Evolutionary conservation across 1,140 invertebrate genomes (phyloP).

Genomic region (Formica exsecta): DNA sequence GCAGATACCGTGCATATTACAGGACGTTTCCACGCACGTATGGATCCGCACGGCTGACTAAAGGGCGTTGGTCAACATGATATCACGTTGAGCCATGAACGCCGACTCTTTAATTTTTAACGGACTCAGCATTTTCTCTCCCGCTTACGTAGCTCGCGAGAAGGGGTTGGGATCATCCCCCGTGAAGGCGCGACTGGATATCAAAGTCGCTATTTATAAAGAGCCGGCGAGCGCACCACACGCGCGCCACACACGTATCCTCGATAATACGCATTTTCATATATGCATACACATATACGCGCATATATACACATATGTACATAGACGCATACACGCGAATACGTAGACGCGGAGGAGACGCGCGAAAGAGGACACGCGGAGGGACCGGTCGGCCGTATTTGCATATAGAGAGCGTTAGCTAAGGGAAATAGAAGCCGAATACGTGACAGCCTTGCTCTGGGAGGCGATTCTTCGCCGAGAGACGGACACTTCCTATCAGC

Average conservation of each 20-base stretch:
- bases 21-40: constrained; percentile 62
- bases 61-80: constrained; percentile 75
- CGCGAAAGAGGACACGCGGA: constrained; percentile 73
- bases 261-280: constrained; percentile 74
- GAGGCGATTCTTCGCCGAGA: constrained; percentile 82
- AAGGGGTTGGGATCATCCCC: constrained; percentile 75
- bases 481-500: constrained; percentile 84
- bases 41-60: constrained; percentile 66
- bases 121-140: constrained; percentile 70
- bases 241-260: constrained; percentile 63
- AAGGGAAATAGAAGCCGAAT: constrained; percentile 87
- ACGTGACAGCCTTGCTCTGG: constrained; percentile 84
- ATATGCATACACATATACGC: constrained; percentile 67
- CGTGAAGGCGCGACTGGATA: constrained; percentile 80
- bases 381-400: constrained; percentile 83
- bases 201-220: constrained; percentile 86
- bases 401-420: constrained; percentile 87
- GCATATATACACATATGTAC: constrained; percentile 23
- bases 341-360: constrained; percentile 52
- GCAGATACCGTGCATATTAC: constrained; percentile 62
- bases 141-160: constrained; percentile 38
- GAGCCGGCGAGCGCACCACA: constrained; percentile 70
- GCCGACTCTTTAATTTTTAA: constrained; percentile 85
- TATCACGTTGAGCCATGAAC: constrained; percentile 62
- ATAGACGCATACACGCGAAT: background rate